Base-by-base conservation (phyloP, 2,888 invertebrate species). In the Nematopogon swammerdamellus region DNA sequence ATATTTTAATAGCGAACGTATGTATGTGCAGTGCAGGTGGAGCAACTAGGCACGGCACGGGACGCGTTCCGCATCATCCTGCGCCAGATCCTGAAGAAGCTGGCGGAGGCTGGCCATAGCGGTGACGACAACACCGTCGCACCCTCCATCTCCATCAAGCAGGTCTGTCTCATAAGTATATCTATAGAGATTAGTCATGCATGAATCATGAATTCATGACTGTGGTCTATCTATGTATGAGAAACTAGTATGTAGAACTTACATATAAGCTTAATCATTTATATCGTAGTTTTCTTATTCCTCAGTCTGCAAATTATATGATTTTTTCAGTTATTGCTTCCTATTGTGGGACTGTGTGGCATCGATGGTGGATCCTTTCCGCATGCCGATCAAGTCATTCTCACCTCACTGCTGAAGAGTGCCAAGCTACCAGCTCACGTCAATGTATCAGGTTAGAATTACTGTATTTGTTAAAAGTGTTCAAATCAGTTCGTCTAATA, bases 331-430 rank as follows among this genome's bases (percentile, higher is more conserved):
- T 72, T 89, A 53, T 76, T 90, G 55, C 80, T 86, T 42, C 84
- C 90, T 19, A 82, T 91, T 56, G 86, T 86, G 62, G 87, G 86
- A 49, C 69, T 91, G 42, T 89, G 89, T 66, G 85, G 85, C 51
- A 85, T 86, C 29, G 82, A 83, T 36, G 82, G 82, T 42, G 85
- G 83, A 43, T 84, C 86, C 53, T 83, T 91, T 54, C 85, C 87
- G 18, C 85, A 87, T 58, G 83, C 89, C 20, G 95, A 95, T 68
- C 84, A 91, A 64, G 82, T 87, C 48, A 84, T 87, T 36, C 80
- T 95, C 56, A 87, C 89, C 36, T 86, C 90, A 45, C 82, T 89
- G 36, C 81, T 95, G 68, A 94, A 92, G 61, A 85, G 85, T 63
- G 84, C 88, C 25, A 86, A 87, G 63, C 70, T 85, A 57, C 89